Evolutionary conservation across 2,113 vertebrate genomes (phyloP).

Genomic region (Nicator chloris): DNA sequence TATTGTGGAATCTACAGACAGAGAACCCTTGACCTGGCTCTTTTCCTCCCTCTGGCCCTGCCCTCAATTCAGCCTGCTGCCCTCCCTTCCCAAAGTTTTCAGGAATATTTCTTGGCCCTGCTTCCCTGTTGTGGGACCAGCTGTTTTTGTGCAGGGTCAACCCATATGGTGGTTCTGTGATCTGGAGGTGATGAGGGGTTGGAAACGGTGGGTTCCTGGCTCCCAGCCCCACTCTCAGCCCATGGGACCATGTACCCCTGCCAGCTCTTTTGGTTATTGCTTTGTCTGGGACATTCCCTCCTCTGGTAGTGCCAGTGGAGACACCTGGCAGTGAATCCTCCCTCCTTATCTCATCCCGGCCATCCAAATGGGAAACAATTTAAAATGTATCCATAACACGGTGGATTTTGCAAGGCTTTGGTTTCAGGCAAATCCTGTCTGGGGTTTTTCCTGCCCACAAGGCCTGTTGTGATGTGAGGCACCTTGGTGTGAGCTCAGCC

Average conservation of each 20-base stretch:
- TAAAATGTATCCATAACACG: fast-evolving
- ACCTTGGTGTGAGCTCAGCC: background rate
- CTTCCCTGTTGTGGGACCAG: fast-evolving
- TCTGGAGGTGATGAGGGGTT: fast-evolving
- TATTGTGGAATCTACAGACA: background rate
- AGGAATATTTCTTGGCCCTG: background rate
- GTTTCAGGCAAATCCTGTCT: background rate
- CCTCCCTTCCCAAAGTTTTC: background rate
- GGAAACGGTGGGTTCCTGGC: background rate
- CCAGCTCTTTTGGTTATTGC: background rate
- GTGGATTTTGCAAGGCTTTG: background rate
- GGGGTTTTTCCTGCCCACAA: background rate
- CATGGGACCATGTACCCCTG: fast-evolving
- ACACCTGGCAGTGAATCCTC: background rate
- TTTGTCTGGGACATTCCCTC: background rate
- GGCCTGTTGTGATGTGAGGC: background rate
- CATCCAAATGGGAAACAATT: background rate
- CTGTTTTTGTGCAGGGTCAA: background rate
- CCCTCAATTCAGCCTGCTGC: background rate
- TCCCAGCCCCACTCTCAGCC: background rate
- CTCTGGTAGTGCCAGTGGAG: background rate
- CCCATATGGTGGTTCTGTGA: fast-evolving
- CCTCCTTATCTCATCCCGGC: background rate
- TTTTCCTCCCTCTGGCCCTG: background rate
- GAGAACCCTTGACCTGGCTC: background rate